Evolutionary conservation across 2,113 vertebrate species (phyloP).

Genomic region (Anhinga rufa): DNA sequence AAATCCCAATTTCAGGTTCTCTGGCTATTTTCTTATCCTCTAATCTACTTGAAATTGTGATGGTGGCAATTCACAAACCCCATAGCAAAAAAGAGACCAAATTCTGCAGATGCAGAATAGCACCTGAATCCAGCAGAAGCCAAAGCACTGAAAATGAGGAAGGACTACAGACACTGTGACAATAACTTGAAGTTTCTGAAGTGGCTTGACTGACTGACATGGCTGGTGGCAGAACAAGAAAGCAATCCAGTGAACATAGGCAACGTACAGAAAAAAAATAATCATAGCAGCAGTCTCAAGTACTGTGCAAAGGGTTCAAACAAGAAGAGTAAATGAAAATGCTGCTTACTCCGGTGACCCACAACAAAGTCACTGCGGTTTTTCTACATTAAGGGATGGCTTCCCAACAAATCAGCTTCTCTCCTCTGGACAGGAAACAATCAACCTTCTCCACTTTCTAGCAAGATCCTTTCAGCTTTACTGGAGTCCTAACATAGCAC

Average conservation of each 20-base stretch:
- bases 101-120: background rate
- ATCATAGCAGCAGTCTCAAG: background rate
- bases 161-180: background rate
- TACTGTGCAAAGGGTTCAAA: background rate
- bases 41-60: background rate
- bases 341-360: background rate
- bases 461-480: background rate
- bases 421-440: background rate
- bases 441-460: background rate
- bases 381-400: background rate
- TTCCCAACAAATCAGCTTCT: background rate
- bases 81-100: background rate
- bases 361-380: background rate
- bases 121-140: background rate
- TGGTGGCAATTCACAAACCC: background rate
- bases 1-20: background rate
- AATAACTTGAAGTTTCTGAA: background rate
- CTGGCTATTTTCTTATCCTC: background rate
- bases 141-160: background rate
- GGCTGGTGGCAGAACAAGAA: background rate
- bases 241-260: background rate
- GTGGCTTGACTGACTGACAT: background rate
- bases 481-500: background rate
- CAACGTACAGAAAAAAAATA: background rate
- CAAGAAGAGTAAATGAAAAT: background rate